Conservation (phyloP, 2,797 vertebrate genomes). For the Poliocrania exsul region DNA sequence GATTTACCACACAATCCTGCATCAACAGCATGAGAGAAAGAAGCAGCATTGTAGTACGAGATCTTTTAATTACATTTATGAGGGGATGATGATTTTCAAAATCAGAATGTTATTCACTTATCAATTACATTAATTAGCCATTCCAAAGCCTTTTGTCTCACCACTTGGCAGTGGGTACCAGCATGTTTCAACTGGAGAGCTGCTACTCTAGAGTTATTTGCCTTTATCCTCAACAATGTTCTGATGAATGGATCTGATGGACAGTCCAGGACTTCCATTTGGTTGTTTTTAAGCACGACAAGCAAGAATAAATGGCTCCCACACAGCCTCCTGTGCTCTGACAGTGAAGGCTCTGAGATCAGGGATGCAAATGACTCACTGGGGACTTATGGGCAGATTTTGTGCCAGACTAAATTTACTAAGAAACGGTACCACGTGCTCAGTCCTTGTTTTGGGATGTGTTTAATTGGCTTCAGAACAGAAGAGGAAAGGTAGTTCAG, state of each 20-base stretch:
- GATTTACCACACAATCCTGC: neutral
- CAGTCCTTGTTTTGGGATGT: neutral
- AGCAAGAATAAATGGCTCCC: neutral
- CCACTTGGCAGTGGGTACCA: neutral
- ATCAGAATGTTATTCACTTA: neutral
- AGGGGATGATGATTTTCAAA: neutral
- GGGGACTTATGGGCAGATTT: neutral
- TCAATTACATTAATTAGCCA: neutral
- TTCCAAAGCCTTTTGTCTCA: neutral
- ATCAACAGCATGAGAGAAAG: neutral
- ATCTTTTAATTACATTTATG: neutral
- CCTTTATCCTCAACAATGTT: neutral
- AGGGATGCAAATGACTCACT: conserved; percentile 4
- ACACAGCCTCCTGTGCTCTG: neutral
- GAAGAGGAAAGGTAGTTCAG: neutral
- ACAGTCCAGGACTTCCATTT: neutral
- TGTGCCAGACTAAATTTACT: neutral
- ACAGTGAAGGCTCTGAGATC: neutral
- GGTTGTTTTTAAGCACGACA: neutral
- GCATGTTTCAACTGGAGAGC: neutral
- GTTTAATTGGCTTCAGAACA: neutral
- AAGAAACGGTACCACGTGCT: conserved; percentile 8
- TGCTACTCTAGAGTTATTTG: neutral
- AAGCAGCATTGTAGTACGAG: neutral
- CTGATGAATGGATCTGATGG: neutral